These are phyloP conservation scores for Rutpela maculata DNA, from an alignment of 2,888 invertebrate species.

Conservation along the genomic window DNA sequence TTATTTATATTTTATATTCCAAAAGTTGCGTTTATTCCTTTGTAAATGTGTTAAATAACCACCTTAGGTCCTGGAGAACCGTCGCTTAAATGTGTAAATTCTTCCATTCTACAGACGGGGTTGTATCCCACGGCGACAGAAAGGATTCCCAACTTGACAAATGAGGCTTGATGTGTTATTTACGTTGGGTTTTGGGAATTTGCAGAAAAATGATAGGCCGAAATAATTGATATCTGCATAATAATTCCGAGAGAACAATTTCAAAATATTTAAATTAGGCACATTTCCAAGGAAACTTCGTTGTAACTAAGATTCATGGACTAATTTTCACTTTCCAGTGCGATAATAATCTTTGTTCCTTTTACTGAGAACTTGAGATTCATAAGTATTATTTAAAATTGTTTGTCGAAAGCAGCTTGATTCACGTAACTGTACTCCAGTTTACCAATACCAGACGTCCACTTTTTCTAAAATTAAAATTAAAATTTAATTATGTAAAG, in stretches of 20 bases:
- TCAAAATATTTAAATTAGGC: neutral
- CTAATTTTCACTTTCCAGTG: no score
- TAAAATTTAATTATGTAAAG: no score
- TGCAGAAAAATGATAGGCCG: neutral
- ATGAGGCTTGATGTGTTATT: slow-evolving; percentile 49
- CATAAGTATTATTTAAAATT: no score
- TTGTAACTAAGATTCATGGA: no score
- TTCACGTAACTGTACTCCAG: no score
- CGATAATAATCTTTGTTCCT: no score
- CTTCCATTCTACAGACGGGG: slow-evolving; percentile 46
- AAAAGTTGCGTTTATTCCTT: slow-evolving; percentile 40
- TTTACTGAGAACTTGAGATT: no score
- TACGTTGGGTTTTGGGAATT: neutral
- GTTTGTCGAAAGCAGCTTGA: no score
- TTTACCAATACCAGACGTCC: no score
- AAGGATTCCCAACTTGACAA: slow-evolving; percentile 50
- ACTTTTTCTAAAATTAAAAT: no score
- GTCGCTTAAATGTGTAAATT: slow-evolving; percentile 50
- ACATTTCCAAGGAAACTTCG: no score
- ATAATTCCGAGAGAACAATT: neutral
- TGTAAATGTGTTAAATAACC: slow-evolving; percentile 51
- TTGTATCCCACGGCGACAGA: slow-evolving; percentile 46
- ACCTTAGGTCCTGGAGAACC: slow-evolving; percentile 50
- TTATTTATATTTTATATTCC: slow-evolving; percentile 40
- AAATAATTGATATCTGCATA: slow-evolving; percentile 8